Base-by-base conservation (phyloP, 2,797 vertebrate species). In the Lagorchestes hirsutus region DNA sequence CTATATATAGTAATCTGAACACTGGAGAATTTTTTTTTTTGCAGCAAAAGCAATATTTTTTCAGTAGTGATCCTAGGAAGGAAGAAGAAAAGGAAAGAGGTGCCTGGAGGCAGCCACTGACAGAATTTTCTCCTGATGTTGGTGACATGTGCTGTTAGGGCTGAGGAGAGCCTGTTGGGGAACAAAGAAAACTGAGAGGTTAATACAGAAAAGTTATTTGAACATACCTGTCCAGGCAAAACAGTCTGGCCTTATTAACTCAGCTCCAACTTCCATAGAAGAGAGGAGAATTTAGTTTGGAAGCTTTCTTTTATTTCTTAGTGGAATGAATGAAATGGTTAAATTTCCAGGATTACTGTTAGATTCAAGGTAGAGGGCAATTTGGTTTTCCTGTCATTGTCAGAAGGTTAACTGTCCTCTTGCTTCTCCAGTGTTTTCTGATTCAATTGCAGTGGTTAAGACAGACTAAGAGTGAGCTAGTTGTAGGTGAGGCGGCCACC, bases 381-480 rank as follows among this genome's bases (percentile, higher is more conserved):
- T 57, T 91, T 93, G 95, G 13, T 54, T 93, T 92, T 96, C 40
- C 90, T 91, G 50, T 94, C 46, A 31, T 92, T 92, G 54, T 94
- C n/a, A 29, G 27, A 52, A 52, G 5, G 14, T 56, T n/a, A 59
- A 58, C 1, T 29, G 52, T 34, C 55, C 28, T 55, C 90, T 54
- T 92, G 13, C 8, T 87, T 82, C 54, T 58, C 62, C 4, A 31
- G 95, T 31, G n/a, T 55, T 34, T 62, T 82, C 90, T 92, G 50
- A 54, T 58, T 59, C 28, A 1, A 12, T 0, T 13, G 24, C 54
- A 13, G 18, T 40, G 2, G 31, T 0, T 0, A 91, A 3, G 18
- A 91, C 14, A 34, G 90, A 12, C 28, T 1, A n/a, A 93, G 58
- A 94, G 90, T 4, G 58, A 94, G 90, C 5, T 31, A 91, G 58